Percentiles rank a stretch among this genome's conserved stretches.
Conservation (phyloP, 2,888 invertebrate genomes). For the Zele albiditarsus region DNA sequence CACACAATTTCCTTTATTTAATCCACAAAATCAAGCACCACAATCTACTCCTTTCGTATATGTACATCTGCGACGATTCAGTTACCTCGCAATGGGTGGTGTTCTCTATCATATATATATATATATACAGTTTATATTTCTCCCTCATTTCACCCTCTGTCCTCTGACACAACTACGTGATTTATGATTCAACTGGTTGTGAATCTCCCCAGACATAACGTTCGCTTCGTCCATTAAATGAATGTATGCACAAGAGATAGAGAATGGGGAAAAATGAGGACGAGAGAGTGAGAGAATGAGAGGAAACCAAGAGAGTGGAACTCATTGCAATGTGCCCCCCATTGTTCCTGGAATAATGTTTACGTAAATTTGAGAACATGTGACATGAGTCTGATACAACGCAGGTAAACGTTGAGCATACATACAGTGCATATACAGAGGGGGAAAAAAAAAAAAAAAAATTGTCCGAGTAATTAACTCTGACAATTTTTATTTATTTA, state of each 20-base stretch:
- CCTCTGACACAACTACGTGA: conserved; percentile 23
- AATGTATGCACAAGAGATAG: conserved; percentile 24
- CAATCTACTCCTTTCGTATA: neutral
- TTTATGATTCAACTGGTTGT: conserved; percentile 33
- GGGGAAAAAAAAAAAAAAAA: neutral
- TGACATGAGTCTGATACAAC: conserved; percentile 25
- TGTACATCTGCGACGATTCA: neutral
- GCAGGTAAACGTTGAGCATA: conserved; percentile 2
- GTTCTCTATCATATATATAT: neutral
- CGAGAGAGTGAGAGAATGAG: conserved; percentile 18
- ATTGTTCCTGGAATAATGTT: conserved; percentile 36
- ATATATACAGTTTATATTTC: neutral
- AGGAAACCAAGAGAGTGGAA: conserved; percentile 36
- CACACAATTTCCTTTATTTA: conserved; percentile 17
- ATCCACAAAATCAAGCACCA: neutral
- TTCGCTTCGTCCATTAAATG: conserved; percentile 40
- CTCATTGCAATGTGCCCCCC: conserved; percentile 31
- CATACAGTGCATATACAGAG: neutral
- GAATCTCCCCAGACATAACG: conserved; percentile 38
- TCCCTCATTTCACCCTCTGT: neutral
- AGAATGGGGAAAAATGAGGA: neutral
- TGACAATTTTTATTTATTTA: neutral
- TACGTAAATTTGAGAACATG: conserved; percentile 32
- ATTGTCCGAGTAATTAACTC: neutral
- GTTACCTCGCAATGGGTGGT: neutral